These are phyloP conservation scores for Sturnus vulgaris DNA, from an alignment of 2,113 vertebrate genomes.

Conservation along the genomic window DNA sequence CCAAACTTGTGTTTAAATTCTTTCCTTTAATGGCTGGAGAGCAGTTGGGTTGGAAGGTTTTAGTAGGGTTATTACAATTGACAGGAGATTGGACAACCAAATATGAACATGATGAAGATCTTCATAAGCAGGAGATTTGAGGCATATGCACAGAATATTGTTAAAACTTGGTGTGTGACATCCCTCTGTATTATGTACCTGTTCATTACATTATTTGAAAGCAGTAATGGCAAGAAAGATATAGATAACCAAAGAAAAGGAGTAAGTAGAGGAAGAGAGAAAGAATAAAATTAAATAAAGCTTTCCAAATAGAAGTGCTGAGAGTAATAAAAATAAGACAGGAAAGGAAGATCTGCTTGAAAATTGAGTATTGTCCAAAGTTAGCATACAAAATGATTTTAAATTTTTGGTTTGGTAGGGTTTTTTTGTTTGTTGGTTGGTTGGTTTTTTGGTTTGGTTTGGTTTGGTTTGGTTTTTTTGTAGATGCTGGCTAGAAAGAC, in stretches of 20 bases:
- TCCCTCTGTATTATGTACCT: background rate
- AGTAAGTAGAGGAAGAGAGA: background rate
- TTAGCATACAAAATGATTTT: background rate
- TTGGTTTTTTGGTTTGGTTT: too few species aligned
- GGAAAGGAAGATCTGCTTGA: background rate
- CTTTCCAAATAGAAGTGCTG: background rate
- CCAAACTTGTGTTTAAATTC: background rate
- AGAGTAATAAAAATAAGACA: background rate
- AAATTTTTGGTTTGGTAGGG: background rate
- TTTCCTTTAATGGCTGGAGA: background rate
- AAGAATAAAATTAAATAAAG: background rate
- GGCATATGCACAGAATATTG: background rate
- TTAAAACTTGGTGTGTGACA: background rate
- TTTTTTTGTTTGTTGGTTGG: too few species aligned
- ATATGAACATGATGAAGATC: background rate
- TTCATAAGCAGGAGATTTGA: background rate
- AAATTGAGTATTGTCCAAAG: background rate
- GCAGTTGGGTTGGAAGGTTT: background rate
- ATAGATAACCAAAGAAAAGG: background rate
- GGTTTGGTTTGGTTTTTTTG: background rate
- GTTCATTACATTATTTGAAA: background rate
- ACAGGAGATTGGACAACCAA: background rate
- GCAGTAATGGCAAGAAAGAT: background rate
- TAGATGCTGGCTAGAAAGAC: background rate
- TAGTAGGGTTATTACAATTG: background rate